Conservation (phyloP, 2,888 invertebrate species). For the Drosophila neoperkinsi region DNA sequence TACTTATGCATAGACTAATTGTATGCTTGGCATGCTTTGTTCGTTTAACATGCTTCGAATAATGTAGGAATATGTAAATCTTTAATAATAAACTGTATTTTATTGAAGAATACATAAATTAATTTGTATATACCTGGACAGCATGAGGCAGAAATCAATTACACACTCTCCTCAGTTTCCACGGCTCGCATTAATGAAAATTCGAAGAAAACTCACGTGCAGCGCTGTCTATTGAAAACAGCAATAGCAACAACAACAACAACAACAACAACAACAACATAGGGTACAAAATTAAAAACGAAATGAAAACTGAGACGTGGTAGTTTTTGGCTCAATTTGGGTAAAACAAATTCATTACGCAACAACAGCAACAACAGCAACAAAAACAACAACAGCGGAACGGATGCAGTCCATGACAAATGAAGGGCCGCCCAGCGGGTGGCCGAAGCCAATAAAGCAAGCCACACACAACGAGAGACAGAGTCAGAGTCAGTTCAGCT, state of each 20-base stretch:
- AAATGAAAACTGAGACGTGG: conserved; percentile 58
- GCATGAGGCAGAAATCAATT: conserved; percentile 71
- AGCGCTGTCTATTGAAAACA: conserved; percentile 21
- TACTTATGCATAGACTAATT: background rate
- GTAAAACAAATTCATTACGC: conserved; percentile 74
- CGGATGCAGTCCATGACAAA: conserved; percentile 67
- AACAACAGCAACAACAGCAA: conserved; percentile 32
- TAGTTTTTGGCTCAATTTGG: conserved; percentile 55
- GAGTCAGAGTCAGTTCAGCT: background rate
- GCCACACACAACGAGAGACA: conserved; percentile 55
- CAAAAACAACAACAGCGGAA: conserved; percentile 30
- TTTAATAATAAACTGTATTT: background rate
- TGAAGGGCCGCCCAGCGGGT: conserved; percentile 67
- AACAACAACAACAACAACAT: conserved; percentile 9
- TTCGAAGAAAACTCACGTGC: conserved; percentile 69
- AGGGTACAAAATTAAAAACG: conserved; percentile 7
- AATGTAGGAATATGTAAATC: background rate
- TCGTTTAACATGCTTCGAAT: background rate
- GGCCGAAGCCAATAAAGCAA: conserved; percentile 52
- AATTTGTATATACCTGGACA: conserved; percentile 20
- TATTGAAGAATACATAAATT: background rate
- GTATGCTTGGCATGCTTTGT: background rate
- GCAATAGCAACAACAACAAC: conserved; percentile 9
- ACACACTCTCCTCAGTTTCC: conserved; percentile 59
- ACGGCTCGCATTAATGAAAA: conserved; percentile 68